Percentiles rank a stretch among this genome's conserved stretches.
Conservation (phyloP, 2,113 vertebrate genomes). For the Reinhardtius hippoglossoides region DNA sequence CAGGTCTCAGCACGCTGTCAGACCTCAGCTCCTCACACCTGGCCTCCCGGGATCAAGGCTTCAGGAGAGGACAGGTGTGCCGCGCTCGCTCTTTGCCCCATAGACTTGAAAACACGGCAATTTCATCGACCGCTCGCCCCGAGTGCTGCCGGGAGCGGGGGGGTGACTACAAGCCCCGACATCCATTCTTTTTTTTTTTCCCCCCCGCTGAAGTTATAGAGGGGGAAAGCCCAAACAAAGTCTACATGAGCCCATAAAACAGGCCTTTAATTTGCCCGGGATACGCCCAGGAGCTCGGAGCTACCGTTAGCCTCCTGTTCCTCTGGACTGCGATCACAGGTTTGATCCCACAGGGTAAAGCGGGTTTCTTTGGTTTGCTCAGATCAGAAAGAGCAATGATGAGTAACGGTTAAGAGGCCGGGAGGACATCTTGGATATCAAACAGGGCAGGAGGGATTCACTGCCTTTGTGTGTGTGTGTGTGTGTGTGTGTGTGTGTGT, state of each 20-base stretch:
- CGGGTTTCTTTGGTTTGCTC: conserved; percentile 50
- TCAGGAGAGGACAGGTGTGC: conserved; percentile 63
- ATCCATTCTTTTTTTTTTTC: conserved; percentile 28
- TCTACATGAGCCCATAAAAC: conserved; percentile 67
- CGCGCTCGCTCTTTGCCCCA: conserved; percentile 20
- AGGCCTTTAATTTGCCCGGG: conserved; percentile 71
- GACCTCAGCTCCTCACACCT: no score
- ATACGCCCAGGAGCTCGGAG: conserved; percentile 57
- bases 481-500: conserved; percentile 5
- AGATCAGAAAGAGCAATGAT: conserved; percentile 60
- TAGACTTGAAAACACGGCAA: conserved; percentile 49
- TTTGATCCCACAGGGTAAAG: conserved; percentile 42
- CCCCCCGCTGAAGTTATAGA: conserved; percentile 23
- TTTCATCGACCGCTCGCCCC: conserved; percentile 34
- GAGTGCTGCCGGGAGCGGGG: conserved; percentile 43
- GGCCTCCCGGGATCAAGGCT: conserved; percentile 65
- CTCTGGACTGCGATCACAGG: conserved; percentile 44
- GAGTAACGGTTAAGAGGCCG: conserved; percentile 26
- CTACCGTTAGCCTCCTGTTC: conserved; percentile 37
- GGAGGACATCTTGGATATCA: conserved; percentile 51
- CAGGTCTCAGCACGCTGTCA: no score
- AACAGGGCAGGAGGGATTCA: conserved; percentile 55
- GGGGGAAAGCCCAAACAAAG: conserved; percentile 63
- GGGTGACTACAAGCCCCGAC: conserved; percentile 37
- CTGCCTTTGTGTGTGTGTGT: conserved; percentile 41